Base-by-base conservation (phyloP, 2,113 vertebrate genomes). In the Lophius piscatorius region DNA sequence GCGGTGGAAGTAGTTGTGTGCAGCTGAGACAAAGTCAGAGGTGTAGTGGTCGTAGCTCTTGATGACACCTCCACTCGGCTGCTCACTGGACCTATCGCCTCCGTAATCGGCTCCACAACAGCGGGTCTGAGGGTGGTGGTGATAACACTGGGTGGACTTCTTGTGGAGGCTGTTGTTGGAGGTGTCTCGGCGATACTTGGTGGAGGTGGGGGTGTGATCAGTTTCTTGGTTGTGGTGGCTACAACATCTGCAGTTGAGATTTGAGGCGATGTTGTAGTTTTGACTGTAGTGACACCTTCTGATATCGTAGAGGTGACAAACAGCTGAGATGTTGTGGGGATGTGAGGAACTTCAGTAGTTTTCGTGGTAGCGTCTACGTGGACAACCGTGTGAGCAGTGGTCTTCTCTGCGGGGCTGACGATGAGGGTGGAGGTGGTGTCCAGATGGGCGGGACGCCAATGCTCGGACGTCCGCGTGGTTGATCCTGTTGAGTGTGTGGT, bases 1-100 rank as follows among this genome's bases (percentile, higher is more conserved):
- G 39, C 12, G n/a, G 55, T 49, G 9, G 70, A 70, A 7, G 60
- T 75, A 3, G 61, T 78, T 11, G 73, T 79, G 50, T 28, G 39
- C 4, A 62, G 18, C 2, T 56, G 46, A 11, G 73, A 66, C 54
- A 21, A 11, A 8, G 69, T 51, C 9, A 56, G 54, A 13, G 68
- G 54, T 0, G 59, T 39, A 0, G 33, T 63, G 22, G 78, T 79
- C 35, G 69, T 71, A 28, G 63, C 36, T 28, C 13, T 51, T 1
- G 66, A 82, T 36, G 83, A 75, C 1, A 74, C 46, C 48, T 79
- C 74, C 35, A 69, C 78, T 64, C 57, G 81, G 9, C 69, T 79
- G 0, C 78, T 87, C 14, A 59, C 16, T 2, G 68, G 63, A 22
- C 48, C 62, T 2, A 71, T 84, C 2, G 76, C 81, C 45, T 83